Evolutionary conservation across 2,888 invertebrate genomes (phyloP).

Genomic region (Oscheius sp.): DNA sequence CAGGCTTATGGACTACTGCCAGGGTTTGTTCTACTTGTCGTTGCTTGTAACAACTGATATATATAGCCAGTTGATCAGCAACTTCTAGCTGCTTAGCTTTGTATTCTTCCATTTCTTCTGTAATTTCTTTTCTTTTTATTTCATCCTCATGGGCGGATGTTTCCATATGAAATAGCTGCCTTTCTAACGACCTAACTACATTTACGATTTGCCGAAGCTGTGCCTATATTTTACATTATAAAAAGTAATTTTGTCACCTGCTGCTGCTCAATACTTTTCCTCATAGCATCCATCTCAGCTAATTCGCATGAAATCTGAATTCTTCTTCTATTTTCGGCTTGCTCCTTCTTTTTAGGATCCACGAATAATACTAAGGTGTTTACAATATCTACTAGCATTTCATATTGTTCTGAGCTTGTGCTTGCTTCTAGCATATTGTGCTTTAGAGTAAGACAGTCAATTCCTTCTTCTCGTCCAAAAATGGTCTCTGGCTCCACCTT

Average conservation of each 20-base stretch:
- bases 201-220: conserved; percentile 76
- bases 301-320: conserved; percentile 31
- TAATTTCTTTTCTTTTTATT: conserved; percentile 64
- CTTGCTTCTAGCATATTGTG: conserved; percentile 91
- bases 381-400: conserved; percentile 94
- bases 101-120: conserved; percentile 66
- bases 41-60: conserved; percentile 78
- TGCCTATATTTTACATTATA: conserved; percentile 38
- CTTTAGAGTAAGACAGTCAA: conserved; percentile 93
- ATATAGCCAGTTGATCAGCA: conserved; percentile 92
- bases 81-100: conserved; percentile 80
- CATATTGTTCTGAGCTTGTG: conserved; percentile 76
- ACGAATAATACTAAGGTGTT: conserved; percentile 95
- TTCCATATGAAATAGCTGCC: conserved; percentile 65
- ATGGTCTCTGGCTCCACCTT: conserved; percentile 16
- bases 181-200: conserved; percentile 83
- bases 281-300: conserved; percentile 34
- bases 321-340: conserved; percentile 75
- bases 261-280: conserved; percentile 34
- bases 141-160: conserved; percentile 68
- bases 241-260: conserved; percentile 24
- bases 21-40: conserved; percentile 69
- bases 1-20: conserved; percentile 29
- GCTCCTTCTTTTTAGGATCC: conserved; percentile 86
- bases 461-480: conserved; percentile 69